These are phyloP conservation scores for Probosciger aterrimus DNA, from an alignment of 2,113 vertebrate genomes.

Conservation along the genomic window DNA sequence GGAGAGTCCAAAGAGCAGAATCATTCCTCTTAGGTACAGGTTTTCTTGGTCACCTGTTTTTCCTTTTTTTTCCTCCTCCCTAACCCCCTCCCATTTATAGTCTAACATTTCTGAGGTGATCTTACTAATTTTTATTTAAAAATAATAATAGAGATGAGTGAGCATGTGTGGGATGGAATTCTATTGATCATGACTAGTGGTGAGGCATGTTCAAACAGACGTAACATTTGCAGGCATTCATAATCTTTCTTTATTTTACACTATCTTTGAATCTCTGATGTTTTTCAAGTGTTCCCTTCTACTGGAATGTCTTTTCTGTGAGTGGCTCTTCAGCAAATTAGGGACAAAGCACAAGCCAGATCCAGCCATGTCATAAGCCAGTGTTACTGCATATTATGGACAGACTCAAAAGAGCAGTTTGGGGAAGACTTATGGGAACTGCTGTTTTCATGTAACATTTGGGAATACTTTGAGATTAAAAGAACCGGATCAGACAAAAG, in stretches of 20 bases:
- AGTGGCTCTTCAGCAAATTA: neutral
- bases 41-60: slow-evolving; percentile 26
- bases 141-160: slow-evolving; percentile 48
- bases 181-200: slow-evolving; percentile 13
- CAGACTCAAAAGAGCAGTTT: slow-evolving; percentile 4
- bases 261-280: slow-evolving; percentile 16
- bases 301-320: neutral
- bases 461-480: slow-evolving; percentile 3
- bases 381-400: neutral
- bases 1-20: neutral
- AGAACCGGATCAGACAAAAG: neutral
- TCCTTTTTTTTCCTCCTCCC: neutral
- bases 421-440: slow-evolving; percentile 34
- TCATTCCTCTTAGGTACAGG: neutral
- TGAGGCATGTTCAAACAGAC: slow-evolving; percentile 14
- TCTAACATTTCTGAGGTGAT: slow-evolving; percentile 17
- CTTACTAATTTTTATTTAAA: slow-evolving; percentile 20
- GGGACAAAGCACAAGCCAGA: slow-evolving; percentile 1
- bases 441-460: neutral
- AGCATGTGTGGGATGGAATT: slow-evolving; percentile 36
- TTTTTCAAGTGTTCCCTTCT: slow-evolving; percentile 14
- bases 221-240: neutral
- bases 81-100: neutral
- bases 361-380: neutral
- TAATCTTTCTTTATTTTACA: slow-evolving; percentile 35